phyloP scores from a whole-genome alignment of 2,797 vertebrate genomes.

The Poecilia gillii region DNA sequence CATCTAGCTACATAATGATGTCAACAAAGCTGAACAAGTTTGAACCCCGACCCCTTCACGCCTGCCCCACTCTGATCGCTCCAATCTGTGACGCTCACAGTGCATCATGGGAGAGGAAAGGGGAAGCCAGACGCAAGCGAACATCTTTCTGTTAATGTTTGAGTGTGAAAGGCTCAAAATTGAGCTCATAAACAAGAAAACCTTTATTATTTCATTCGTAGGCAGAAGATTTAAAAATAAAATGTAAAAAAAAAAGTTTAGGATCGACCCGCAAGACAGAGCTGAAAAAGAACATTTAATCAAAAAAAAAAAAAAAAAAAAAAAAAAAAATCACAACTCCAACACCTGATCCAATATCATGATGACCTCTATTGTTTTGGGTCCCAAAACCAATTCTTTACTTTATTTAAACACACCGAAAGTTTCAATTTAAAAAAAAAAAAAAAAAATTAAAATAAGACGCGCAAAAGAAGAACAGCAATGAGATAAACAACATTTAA shows the following conservation, averaged over 20 bases:
- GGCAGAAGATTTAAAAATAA: neutral
- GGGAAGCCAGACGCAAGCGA: constrained; percentile 9
- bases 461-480: constrained; percentile 65
- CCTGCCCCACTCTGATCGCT: constrained; percentile 24
- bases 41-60: neutral
- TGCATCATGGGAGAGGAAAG: constrained; percentile 58
- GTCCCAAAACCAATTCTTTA: constrained; percentile 64
- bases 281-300: neutral
- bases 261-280: neutral
- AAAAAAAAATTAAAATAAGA: constrained; percentile 39
- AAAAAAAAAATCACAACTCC: constrained; percentile 19
- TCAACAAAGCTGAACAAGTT: constrained; percentile 49
- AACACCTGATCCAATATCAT: constrained; percentile 29
- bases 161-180: neutral
- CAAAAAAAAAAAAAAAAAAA: neutral
- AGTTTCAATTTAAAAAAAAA: constrained; percentile 53
- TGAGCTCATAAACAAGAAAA: neutral
- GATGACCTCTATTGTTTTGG: constrained; percentile 50
- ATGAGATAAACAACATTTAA: constrained; percentile 61
- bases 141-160: no score
- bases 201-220: neutral
- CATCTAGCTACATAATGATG: constrained; percentile 67
- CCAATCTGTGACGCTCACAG: constrained; percentile 64
- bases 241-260: neutral
- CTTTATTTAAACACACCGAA: constrained; percentile 67